Evolutionary conservation across 2,888 invertebrate species (phyloP), one percentile per base, ranked within the genome.

Genomic region (Drosophila cognata): DNA sequence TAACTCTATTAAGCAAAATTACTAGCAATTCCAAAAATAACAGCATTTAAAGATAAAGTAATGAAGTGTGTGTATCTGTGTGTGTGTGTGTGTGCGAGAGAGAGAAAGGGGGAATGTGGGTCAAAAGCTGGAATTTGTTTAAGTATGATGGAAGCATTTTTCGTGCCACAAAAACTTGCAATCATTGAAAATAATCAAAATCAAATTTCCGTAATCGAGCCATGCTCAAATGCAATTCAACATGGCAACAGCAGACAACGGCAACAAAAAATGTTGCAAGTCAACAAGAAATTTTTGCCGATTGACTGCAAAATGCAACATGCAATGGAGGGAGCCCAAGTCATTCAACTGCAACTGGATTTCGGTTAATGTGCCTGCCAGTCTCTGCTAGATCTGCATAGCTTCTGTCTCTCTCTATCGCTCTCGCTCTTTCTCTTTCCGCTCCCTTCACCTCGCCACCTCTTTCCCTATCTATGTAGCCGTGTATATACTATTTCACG

Each of bases 311-410:
- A 74, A 79, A 84, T 85, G 77, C 66, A 72, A 74, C 74, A 62
- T 65, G 56, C 57, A 57, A 57, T 56, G 56, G 29, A 43, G 57
- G 56, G 29, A 43, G 57, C 60, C 60, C 62, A 67, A 90, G 87
- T 88, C 87, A 84, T 88, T 88, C 82, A 88, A 90, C 87, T 90
- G 87, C 82, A 86, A 90, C 81, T 90, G 89, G 84, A 90, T 88
- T 88, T 88, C 89, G 88, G 89, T 84, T 82, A 88, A 82, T 90
- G 80, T 79, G 82, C 71, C 77, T 72, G 73, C 71, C 67, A 36
- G 31, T 63, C 74, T 56, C 63, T 46, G 53, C 56, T 36, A n/a
- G 38, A 52, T 55, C 46, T 72, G 13, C 16, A 56, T 58, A 43
- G 46, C 18, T 48, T 18, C 60, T 21, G 43, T 36, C 36, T 36